These are phyloP conservation scores for Onthophagus taurus DNA, from an alignment of 1,140 invertebrate species.

Conservation along the genomic window DNA sequence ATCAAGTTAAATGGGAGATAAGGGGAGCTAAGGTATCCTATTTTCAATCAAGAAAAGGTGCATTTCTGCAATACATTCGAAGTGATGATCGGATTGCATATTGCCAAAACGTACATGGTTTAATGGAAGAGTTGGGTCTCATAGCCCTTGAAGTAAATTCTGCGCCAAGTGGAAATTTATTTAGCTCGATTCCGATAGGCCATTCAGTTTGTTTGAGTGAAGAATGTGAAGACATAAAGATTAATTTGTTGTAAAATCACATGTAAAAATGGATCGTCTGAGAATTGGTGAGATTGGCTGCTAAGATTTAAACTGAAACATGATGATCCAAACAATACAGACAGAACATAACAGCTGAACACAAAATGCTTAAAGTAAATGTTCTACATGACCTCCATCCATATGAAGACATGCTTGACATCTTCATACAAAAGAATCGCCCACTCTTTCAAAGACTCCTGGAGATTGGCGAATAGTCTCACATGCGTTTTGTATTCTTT, in stretches of 20 bases:
- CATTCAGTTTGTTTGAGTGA: background rate
- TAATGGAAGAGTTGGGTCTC: constrained; percentile 5
- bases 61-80: constrained; percentile 6
- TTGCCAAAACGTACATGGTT: constrained; percentile 6
- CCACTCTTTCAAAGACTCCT: too few relatives aligned
- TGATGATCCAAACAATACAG: background rate
- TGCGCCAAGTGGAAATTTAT: background rate
- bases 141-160: background rate
- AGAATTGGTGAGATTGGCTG: background rate
- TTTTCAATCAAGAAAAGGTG: background rate
- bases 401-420: too few relatives aligned
- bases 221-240: constrained; percentile 4
- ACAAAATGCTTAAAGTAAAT: too few relatives aligned
- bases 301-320: background rate
- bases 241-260: constrained; percentile 6
- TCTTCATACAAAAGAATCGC: too few relatives aligned
- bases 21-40: too few relatives aligned
- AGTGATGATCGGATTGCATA: background rate
- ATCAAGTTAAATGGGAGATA: too few relatives aligned
- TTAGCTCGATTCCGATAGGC: background rate
- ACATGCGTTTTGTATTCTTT: too few relatives aligned
- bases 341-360: too few relatives aligned
- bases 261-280: background rate
- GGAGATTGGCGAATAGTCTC: too few relatives aligned
- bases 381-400: too few relatives aligned